These are phyloP conservation scores for Alviniconcha marisindica DNA, from an alignment of 1,140 invertebrate genomes.

Conservation along the genomic window DNA sequence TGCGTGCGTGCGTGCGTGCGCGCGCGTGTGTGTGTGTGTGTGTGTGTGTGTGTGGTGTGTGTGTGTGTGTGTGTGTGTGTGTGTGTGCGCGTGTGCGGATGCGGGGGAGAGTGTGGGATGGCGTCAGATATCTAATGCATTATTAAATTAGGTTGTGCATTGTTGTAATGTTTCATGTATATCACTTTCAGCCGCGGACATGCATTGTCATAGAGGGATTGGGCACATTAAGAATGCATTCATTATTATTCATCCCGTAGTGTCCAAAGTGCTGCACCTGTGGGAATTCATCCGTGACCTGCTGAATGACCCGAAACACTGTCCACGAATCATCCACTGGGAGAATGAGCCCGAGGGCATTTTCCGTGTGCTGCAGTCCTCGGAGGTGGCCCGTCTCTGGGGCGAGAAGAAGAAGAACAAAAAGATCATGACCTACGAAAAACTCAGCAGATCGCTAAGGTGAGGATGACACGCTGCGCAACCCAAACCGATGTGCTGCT, in stretches of 20 bases:
- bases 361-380: conserved; percentile 92
- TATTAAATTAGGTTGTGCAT: background rate
- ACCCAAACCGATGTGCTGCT: too few relatives aligned
- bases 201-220: too few relatives aligned
- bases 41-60: background rate
- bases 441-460: conserved; percentile 94
- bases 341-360: conserved; percentile 90
- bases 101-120: background rate
- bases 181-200: background rate
- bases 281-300: conserved; percentile 75
- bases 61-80: conserved; percentile 4
- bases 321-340: conserved; percentile 83
- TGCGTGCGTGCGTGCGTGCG: background rate
- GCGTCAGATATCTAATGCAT: too few relatives aligned
- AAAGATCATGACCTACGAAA: conserved; percentile 95
- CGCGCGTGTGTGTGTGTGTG: background rate
- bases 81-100: background rate
- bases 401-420: conserved; percentile 88
- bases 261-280: conserved; percentile 69
- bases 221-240: background rate
- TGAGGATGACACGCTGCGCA: conserved; percentile 76
- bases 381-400: conserved; percentile 92
- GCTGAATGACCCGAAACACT: conserved; percentile 56
- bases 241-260: conserved; percentile 37
- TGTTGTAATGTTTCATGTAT: background rate